phyloP scores from a whole-genome alignment of 2,888 invertebrate species.

The Conchocele bisecta region DNA sequence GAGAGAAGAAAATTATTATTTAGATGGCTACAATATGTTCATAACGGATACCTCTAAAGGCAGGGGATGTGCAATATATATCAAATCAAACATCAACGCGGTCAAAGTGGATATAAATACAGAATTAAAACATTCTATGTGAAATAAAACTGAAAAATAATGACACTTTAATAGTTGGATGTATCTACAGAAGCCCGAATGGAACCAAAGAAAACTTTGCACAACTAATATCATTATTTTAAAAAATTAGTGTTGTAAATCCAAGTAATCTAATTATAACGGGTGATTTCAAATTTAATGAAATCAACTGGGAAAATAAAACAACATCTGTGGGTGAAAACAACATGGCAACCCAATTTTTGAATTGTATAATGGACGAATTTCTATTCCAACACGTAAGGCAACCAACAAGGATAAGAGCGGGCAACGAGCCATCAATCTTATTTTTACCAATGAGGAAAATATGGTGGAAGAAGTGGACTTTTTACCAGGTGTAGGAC shows the following conservation, averaged over 20 bases:
- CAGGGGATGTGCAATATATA: background rate
- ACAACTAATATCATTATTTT: background rate
- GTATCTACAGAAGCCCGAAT: background rate
- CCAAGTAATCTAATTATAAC: background rate
- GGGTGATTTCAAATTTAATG: conserved; percentile 2
- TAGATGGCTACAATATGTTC: conserved; percentile 1
- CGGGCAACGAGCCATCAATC: background rate
- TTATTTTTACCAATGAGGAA: conserved; percentile 2
- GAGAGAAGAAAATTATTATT: background rate
- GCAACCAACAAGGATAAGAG: background rate
- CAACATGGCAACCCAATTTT: background rate
- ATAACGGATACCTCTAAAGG: background rate
- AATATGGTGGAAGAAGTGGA: background rate
- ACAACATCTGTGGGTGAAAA: background rate
- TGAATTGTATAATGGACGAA: background rate
- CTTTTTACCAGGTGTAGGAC: background rate
- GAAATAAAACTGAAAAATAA: background rate
- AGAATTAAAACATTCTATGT: background rate
- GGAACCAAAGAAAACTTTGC: background rate
- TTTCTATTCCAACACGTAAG: background rate
- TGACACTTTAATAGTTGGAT: background rate
- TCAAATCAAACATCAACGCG: background rate
- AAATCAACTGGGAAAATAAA: background rate
- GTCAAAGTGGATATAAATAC: background rate
- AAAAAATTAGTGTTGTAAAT: background rate